Conservation (phyloP, 1,140 invertebrate genomes). For the Camponotus vicinus region DNA sequence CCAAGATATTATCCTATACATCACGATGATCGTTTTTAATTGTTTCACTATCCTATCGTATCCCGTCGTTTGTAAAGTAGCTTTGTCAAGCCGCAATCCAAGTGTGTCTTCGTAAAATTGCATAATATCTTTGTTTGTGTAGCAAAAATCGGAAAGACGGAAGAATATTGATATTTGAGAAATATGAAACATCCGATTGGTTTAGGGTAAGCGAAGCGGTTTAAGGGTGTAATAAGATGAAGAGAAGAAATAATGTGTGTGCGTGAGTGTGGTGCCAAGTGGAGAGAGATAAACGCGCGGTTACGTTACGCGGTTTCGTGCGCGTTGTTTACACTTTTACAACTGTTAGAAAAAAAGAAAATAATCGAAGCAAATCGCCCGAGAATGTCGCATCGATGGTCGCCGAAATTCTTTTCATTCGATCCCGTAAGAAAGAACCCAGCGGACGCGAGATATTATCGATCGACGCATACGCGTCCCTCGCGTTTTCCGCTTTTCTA, state of each 20-base stretch:
- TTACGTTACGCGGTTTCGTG: conserved; percentile 61
- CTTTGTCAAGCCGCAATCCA: conserved; percentile 45
- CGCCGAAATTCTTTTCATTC: conserved; percentile 13
- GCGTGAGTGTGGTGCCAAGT: conserved; percentile 54
- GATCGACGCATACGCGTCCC: conserved; percentile 28
- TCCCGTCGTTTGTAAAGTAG: conserved; percentile 61
- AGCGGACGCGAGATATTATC: conserved; percentile 33
- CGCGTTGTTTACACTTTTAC: conserved; percentile 43
- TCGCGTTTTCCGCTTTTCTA: conserved; percentile 51
- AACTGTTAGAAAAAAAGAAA: background rate
- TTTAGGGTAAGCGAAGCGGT: conserved; percentile 21
- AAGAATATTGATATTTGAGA: background rate
- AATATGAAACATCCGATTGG: conserved; percentile 26
- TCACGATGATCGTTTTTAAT: conserved; percentile 58
- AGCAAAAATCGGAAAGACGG: conserved; percentile 14
- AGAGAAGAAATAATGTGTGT: conserved; percentile 45
- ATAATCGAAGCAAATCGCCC: background rate
- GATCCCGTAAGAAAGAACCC: background rate
- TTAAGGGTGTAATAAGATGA: conserved; percentile 15
- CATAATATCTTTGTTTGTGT: conserved; percentile 70
- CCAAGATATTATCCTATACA: conserved; percentile 48
- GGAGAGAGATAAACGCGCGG: conserved; percentile 54
- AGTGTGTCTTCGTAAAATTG: conserved; percentile 68
- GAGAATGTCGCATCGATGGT: conserved; percentile 1
- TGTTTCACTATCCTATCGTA: conserved; percentile 43